A percentile compares a stretch with the other conserved stretches of the same genome.
Evolutionary conservation across 2,888 invertebrate species (phyloP).

Genomic region (Drosophila nigricruria): DNA sequence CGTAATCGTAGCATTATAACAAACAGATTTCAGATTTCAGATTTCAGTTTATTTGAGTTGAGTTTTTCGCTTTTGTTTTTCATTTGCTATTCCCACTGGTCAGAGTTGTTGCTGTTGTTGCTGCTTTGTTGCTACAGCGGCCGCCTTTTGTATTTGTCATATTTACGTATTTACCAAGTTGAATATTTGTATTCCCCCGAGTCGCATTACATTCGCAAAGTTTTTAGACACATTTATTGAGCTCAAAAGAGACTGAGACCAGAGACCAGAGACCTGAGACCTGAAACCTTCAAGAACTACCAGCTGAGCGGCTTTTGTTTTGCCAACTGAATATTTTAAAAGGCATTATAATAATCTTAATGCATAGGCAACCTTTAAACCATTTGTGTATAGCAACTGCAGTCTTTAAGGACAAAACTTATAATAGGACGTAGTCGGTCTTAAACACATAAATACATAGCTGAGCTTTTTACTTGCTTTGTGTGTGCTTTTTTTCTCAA

Average conservation of each 20-base stretch:
- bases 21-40: conserved; percentile 47
- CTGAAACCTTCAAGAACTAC: conserved; percentile 12
- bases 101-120: conserved; percentile 24
- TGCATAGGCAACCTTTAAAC: conserved; percentile 31
- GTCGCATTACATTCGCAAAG: conserved; percentile 61
- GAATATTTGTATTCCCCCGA: conserved; percentile 61
- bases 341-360: conserved; percentile 58
- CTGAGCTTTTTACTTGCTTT: not conserved
- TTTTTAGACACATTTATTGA: conserved; percentile 63
- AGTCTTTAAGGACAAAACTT: not conserved
- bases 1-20: conserved; percentile 66
- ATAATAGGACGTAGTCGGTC: not conserved
- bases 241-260: conserved; percentile 40
- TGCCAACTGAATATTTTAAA: conserved; percentile 49
- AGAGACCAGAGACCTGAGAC: not conserved
- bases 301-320: conserved; percentile 40
- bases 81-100: conserved; percentile 74
- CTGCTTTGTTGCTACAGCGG: conserved; percentile 21
- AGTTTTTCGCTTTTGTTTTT: conserved; percentile 57
- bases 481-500: not conserved
- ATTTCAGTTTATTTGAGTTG: conserved; percentile 43
- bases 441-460: not conserved
- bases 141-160: conserved; percentile 46
- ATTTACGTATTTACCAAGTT: conserved; percentile 59
- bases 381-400: conserved; percentile 7